A percentile compares a stretch with the other conserved stretches of the same genome.
Conservation (phyloP, 2,888 invertebrate genomes). For the Ectropis crepuscularia region DNA sequence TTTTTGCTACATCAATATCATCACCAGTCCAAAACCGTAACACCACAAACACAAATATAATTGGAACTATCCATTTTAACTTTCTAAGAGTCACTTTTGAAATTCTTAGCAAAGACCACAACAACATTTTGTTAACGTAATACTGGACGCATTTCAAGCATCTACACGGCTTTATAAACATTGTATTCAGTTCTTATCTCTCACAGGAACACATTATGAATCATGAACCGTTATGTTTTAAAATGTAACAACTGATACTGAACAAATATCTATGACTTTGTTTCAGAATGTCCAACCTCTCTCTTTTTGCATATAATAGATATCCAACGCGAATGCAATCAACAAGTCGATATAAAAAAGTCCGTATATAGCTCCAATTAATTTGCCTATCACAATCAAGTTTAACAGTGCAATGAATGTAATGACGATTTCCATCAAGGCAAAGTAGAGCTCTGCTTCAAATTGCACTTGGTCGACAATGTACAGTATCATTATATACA, state of each 20-base stretch:
- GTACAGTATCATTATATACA: constrained; percentile 71
- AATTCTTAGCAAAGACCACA: constrained; percentile 48
- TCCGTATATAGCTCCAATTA: constrained; percentile 69
- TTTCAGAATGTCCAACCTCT: constrained; percentile 64
- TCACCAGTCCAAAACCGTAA: constrained; percentile 45
- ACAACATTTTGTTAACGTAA: constrained; percentile 47
- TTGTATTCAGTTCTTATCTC: constrained; percentile 26
- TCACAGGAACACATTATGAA: constrained; percentile 35
- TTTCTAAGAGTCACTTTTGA: constrained; percentile 52
- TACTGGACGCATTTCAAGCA: constrained; percentile 42
- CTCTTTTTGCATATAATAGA: constrained; percentile 67
- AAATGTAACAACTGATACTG: not conserved
- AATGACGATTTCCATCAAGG: constrained; percentile 57
- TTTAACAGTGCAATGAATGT: constrained; percentile 56
- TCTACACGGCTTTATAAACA: constrained; percentile 33
- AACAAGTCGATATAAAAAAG: constrained; percentile 72
- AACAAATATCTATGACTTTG: not conserved
- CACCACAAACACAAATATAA: constrained; percentile 47
- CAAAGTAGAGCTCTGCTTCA: constrained; percentile 72
- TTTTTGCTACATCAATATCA: constrained; percentile 33
- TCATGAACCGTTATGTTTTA: constrained; percentile 7
- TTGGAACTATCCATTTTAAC: constrained; percentile 50
- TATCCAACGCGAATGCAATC: constrained; percentile 69
- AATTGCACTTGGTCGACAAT: constrained; percentile 74
- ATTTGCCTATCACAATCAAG: constrained; percentile 55